Conservation (phyloP, 2,888 invertebrate species). For the Esperia sulphurella region DNA sequence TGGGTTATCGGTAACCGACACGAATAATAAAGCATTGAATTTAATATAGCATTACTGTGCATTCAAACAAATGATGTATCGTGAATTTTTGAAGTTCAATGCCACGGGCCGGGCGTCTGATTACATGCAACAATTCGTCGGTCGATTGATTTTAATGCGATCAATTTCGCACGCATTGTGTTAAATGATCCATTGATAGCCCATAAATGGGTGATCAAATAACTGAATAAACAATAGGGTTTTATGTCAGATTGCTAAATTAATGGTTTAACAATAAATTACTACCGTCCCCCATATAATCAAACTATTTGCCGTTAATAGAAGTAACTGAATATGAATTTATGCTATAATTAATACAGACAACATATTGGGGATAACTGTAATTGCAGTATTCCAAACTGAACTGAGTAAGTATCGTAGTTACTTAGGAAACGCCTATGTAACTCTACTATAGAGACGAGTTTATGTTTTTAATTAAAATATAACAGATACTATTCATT, state of each 20-base stretch:
- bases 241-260: not conserved
- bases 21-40: constrained; percentile 56
- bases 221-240: constrained; percentile 22
- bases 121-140: constrained; percentile 50
- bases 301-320: too few relatives aligned
- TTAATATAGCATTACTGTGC: constrained; percentile 36
- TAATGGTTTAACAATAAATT: not conserved
- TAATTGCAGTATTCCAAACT: too few relatives aligned
- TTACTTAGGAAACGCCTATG: too few relatives aligned
- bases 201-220: constrained; percentile 23
- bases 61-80: constrained; percentile 24
- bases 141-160: constrained; percentile 56
- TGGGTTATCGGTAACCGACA: constrained; percentile 44
- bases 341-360: too few relatives aligned
- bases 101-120: constrained; percentile 53
- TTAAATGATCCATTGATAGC: constrained; percentile 53
- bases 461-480: too few relatives aligned
- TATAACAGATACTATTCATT: not conserved
- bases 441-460: too few relatives aligned
- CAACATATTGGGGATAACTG: too few relatives aligned
- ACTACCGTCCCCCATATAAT: not conserved
- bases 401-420: too few relatives aligned
- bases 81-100: constrained; percentile 61
- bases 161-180: constrained; percentile 54
- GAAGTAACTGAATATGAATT: too few relatives aligned